Evolutionary conservation across 1,140 invertebrate genomes (phyloP).

Genomic region (Drosophila pruinosa): DNA sequence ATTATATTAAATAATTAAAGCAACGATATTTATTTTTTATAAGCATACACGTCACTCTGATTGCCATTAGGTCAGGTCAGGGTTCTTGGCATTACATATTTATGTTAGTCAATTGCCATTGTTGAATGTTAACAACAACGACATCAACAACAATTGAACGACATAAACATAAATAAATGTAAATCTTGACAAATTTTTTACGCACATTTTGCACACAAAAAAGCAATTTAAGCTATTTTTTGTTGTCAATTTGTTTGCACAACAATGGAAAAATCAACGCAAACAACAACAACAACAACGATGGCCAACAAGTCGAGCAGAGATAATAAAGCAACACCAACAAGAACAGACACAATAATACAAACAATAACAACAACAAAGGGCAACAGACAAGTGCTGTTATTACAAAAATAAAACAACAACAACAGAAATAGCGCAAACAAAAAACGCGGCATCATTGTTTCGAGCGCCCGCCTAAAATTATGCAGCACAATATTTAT

Average conservation of each 20-base stretch:
- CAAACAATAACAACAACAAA: slow-evolving; percentile 19
- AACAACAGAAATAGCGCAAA: slow-evolving; percentile 7
- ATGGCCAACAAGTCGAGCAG: slow-evolving; percentile 65
- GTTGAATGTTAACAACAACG: slow-evolving; percentile 12
- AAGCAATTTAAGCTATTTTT: slow-evolving; percentile 21
- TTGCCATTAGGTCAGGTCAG: slow-evolving; percentile 1
- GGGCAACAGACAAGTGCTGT: slow-evolving; percentile 19
- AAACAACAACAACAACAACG: slow-evolving; percentile 45
- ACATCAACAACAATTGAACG: slow-evolving; percentile 4
- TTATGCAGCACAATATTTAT: slow-evolving; percentile 53
- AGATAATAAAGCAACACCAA: slow-evolving; percentile 56
- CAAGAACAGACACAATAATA: slow-evolving; percentile 21
- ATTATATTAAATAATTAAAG: background rate
- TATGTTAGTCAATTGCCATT: slow-evolving; percentile 26
- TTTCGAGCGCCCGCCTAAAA: slow-evolving; percentile 45
- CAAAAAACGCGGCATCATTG: slow-evolving; percentile 36
- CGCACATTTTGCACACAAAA: background rate
- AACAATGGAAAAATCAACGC: slow-evolving; percentile 48
- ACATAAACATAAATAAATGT: slow-evolving; percentile 32
- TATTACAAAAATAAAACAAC: slow-evolving; percentile 52
- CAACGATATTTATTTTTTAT: background rate
- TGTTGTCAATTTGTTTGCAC: slow-evolving; percentile 33
- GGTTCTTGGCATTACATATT: background rate
- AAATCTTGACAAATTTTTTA: slow-evolving; percentile 45
- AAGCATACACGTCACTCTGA: background rate